Conservation (phyloP, 2,888 invertebrate species). For the Agriopis leucophaearia region DNA sequence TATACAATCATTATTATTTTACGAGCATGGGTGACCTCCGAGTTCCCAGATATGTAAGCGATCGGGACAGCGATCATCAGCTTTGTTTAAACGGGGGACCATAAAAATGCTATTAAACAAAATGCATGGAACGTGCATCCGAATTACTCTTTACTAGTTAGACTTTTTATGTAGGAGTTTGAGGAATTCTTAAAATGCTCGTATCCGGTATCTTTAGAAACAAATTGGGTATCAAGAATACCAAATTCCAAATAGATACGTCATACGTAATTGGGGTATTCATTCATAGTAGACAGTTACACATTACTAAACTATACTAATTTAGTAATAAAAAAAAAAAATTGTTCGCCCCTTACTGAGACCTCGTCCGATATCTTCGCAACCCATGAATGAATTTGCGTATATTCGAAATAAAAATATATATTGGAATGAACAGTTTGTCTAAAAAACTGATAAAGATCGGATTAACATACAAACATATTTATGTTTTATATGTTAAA, state of each 20-base stretch:
- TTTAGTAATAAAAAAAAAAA: too few species aligned
- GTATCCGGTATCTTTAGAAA: constrained; percentile 19
- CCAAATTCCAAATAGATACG: neutral
- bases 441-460: too few species aligned
- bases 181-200: constrained; percentile 16
- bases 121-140: constrained; percentile 31
- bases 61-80: constrained; percentile 25
- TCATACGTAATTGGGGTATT: too few species aligned
- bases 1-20: constrained; percentile 33
- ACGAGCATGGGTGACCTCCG: constrained; percentile 33
- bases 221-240: constrained; percentile 5
- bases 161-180: constrained; percentile 11
- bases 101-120: constrained; percentile 36
- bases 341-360: too few species aligned
- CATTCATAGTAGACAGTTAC: too few species aligned
- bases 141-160: constrained; percentile 29
- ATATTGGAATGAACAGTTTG: too few species aligned
- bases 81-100: constrained; percentile 33
- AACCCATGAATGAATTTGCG: too few species aligned
- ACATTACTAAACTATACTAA: too few species aligned
- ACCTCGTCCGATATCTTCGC: too few species aligned
- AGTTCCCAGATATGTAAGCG: constrained; percentile 30
- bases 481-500: too few species aligned
- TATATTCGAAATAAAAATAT: too few species aligned
- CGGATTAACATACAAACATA: too few species aligned